Conservation (phyloP, 2,113 vertebrate genomes). For the Sterna hirundo region DNA sequence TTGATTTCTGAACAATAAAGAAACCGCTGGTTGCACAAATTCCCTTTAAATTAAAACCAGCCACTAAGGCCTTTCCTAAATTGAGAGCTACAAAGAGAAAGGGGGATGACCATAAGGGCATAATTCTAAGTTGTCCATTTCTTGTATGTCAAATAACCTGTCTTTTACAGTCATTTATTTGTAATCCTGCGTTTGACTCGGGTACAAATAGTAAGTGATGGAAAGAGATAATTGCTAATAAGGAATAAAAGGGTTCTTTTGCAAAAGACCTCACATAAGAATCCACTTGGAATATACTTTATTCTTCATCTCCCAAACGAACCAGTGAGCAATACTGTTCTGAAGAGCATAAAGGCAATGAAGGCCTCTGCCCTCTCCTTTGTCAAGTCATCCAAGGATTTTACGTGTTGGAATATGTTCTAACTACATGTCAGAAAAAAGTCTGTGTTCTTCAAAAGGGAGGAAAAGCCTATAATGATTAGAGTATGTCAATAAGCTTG, state of each 20-base stretch:
- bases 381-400: background rate
- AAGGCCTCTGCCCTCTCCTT: background rate
- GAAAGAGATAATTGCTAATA: background rate
- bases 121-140: background rate
- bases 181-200: background rate
- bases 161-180: background rate
- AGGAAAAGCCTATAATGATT: background rate
- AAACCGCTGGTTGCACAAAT: background rate
- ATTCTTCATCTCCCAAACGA: background rate
- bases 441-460: background rate
- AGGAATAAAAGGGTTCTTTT: background rate
- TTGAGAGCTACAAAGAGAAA: background rate
- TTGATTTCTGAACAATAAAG: background rate
- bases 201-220: background rate
- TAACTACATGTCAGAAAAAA: background rate
- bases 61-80: background rate
- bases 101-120: background rate
- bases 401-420: background rate
- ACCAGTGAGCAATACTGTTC: background rate
- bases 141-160: background rate
- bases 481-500: background rate
- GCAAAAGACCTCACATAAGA: background rate
- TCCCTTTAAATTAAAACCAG: background rate
- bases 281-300: background rate
- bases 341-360: background rate